Base-by-base conservation (phyloP, 2,888 invertebrate genomes). In the Acheta domesticus region DNA sequence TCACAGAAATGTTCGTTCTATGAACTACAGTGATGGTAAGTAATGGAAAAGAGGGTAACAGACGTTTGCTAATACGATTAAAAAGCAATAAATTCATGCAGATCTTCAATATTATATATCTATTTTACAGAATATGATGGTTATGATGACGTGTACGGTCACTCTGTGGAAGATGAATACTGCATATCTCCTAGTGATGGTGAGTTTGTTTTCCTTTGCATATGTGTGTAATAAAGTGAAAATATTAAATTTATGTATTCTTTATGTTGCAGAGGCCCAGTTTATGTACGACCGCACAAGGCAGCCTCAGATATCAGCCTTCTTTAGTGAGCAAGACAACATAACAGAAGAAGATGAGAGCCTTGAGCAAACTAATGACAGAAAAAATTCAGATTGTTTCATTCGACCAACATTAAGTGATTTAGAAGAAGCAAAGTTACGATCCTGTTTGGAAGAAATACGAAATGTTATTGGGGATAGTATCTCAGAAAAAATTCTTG, bases 121-220 rank as follows among this genome's bases (percentile, higher is more conserved):
- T 62, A 23, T 49, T 82, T 87, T 88, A 49, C 85, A 93, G 97
- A 97, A 85, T 97, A 95, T 85, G 97, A 97, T 85, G 93, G 92
- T 20, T 95, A 95, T 84, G 95, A 96, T 85, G 96, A 96, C 88
- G 91, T 95, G 81, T 98, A 96, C 86, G 97, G 97, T 16, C 95
- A 96, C 87, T 97, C 97, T 3, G 93, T 97, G 75, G 98, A 98
- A 87, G 97, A 98, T 85, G 96, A 96, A 85, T 94, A 92, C 86
- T 94, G 93, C 85, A 92, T 96, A 84, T 98, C 97, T 19, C 97
- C 97, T 3, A 94, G 94, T 85, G 95, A 96, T 88, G 88, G 89
- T 89, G 85, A 84, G 83, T 75, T 16, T 48, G 50, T 48, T 48
- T 76, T 21, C 11, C 36, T 48, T 48, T 48, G n/a, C 8, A 75